These are phyloP conservation scores for Grus americana DNA, from an alignment of 2,113 vertebrate genomes.

Conservation along the genomic window DNA sequence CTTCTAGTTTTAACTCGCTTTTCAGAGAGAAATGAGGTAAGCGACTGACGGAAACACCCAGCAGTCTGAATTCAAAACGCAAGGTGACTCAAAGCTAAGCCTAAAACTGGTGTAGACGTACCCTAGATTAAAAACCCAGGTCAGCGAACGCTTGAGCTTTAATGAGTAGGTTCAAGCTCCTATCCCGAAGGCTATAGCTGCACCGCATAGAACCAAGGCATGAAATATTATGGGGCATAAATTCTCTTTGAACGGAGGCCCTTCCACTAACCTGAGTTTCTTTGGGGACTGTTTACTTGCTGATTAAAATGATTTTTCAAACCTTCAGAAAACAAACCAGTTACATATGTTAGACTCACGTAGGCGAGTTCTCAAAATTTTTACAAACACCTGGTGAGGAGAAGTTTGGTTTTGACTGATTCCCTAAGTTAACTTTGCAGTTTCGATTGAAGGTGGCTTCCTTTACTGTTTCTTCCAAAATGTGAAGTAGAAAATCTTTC, in stretches of 20 bases:
- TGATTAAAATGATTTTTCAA: background rate
- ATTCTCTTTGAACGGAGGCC: background rate
- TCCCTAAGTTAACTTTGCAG: too few relatives aligned
- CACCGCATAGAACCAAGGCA: background rate
- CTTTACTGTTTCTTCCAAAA: background rate
- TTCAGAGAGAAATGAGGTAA: background rate
- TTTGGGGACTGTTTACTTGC: background rate
- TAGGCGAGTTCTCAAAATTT: background rate
- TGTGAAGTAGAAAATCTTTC: background rate
- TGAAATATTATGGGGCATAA: background rate
- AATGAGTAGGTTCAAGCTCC: background rate
- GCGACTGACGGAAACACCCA: background rate
- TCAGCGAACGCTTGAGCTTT: background rate
- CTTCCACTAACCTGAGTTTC: background rate
- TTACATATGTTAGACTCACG: background rate
- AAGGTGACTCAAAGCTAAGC: background rate
- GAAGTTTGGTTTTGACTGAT: background rate
- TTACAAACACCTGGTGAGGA: background rate
- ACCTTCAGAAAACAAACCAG: background rate
- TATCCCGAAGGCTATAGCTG: background rate
- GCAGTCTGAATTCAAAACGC: background rate
- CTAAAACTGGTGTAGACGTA: background rate
- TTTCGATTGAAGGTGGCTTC: background rate
- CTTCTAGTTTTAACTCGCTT: background rate
- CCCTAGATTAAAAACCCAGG: background rate